Conservation (phyloP, 2,888 invertebrate species). For the Charanyca ferruginea region DNA sequence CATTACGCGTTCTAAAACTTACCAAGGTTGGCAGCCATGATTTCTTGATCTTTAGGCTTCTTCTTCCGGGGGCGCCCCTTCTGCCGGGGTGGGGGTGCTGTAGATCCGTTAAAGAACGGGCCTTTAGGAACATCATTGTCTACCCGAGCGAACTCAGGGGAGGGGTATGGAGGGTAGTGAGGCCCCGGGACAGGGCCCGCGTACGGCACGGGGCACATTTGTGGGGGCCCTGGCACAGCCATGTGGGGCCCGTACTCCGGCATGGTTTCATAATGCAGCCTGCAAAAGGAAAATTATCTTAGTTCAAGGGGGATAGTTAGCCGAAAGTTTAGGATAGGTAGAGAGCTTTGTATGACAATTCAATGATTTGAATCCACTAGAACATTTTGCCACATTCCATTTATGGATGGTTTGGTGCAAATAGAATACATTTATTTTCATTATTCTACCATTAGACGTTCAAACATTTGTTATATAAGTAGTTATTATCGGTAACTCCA, state of each 20-base stretch:
- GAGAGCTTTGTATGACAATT: background rate
- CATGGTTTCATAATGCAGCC: constrained; percentile 89
- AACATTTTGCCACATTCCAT: background rate
- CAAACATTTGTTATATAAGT: too few relatives aligned
- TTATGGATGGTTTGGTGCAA: background rate
- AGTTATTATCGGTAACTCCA: too few relatives aligned
- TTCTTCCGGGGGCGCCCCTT: constrained; percentile 98
- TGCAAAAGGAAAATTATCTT: constrained; percentile 61
- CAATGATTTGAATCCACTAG: background rate
- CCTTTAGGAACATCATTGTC: constrained; percentile 88
- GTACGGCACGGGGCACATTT: constrained; percentile 91
- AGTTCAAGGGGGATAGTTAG: background rate
- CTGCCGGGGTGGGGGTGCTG: constrained; percentile 94
- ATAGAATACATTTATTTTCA: background rate
- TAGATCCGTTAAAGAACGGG: constrained; percentile 91
- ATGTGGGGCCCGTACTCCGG: constrained; percentile 91
- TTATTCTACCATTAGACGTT: too few relatives aligned
- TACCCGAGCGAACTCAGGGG: constrained; percentile 90
- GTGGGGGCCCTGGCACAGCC: constrained; percentile 91
- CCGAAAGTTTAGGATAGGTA: constrained; percentile 2
- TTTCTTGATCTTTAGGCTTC: constrained; percentile 97
- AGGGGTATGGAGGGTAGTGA: constrained; percentile 91
- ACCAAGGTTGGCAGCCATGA: constrained; percentile 96
- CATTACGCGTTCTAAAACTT: constrained; percentile 82
- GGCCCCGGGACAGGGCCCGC: constrained; percentile 85